Conservation (phyloP, 2,888 invertebrate species). For the Zygaena filipendulae region DNA sequence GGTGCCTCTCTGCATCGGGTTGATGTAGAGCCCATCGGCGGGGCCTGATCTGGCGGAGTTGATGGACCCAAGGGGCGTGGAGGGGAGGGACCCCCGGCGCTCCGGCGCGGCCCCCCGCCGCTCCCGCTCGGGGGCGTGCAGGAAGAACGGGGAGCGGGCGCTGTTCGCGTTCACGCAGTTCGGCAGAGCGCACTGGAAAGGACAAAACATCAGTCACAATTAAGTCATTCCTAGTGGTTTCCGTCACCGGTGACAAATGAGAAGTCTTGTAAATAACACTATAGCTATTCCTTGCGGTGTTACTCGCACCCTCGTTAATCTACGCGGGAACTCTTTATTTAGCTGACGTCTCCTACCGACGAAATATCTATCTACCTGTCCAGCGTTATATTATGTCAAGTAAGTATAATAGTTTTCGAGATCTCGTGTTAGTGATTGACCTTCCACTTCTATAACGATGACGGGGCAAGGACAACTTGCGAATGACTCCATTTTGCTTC, state of each 20-base stretch:
- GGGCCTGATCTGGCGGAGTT: slow-evolving; percentile 58
- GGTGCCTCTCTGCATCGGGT: slow-evolving; percentile 75
- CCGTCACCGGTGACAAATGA: neutral
- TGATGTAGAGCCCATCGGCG: slow-evolving; percentile 85
- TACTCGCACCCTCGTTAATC: no score
- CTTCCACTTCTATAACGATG: no score
- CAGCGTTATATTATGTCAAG: no score
- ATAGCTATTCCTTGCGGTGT: no score
- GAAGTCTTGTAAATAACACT: no score
- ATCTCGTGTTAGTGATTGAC: no score
- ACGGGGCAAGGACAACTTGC: no score
- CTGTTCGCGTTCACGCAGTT: slow-evolving; percentile 61
- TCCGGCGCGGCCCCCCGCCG: slow-evolving; percentile 36
- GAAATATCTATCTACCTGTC: no score
- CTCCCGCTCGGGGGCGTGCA: slow-evolving; percentile 74
- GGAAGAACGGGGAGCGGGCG: slow-evolving; percentile 74
- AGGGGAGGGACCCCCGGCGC: slow-evolving; percentile 45
- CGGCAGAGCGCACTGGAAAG: slow-evolving; percentile 66
- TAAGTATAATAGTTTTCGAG: no score
- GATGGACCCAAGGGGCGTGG: slow-evolving; percentile 65
- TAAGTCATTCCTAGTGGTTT: neutral
- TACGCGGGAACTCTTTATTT: no score
- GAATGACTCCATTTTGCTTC: no score
- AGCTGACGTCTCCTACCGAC: no score
- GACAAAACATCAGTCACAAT: slow-evolving; percentile 4